A percentile compares a stretch with the other conserved stretches of the same genome.
Evolutionary conservation across 1,140 invertebrate genomes (phyloP).

Genomic region (Polypedilum pembai): DNA sequence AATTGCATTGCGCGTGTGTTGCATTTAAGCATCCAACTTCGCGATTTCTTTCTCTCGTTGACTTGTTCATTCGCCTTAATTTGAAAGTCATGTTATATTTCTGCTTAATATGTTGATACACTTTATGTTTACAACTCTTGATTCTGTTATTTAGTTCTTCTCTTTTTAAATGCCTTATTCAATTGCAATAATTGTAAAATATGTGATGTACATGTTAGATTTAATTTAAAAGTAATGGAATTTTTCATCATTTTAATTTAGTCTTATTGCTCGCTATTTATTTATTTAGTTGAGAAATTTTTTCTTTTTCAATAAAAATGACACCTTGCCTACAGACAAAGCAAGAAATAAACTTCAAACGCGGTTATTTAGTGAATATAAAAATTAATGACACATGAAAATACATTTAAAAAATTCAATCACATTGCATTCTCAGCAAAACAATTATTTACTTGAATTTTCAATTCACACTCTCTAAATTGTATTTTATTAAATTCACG

Average conservation of each 20-base stretch:
- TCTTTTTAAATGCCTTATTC: not conserved
- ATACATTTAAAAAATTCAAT: not conserved
- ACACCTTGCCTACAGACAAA: no score
- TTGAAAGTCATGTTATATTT: slow-evolving; percentile 19
- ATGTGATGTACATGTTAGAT: slow-evolving; percentile 1
- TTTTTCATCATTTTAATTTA: not conserved
- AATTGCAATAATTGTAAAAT: slow-evolving; percentile 14
- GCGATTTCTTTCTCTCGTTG: no score
- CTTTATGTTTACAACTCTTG: not conserved
- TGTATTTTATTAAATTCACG: slow-evolving; percentile 10
- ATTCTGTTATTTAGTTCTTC: no score
- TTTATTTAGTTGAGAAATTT: no score
- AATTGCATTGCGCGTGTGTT: slow-evolving; percentile 9
- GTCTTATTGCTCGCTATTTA: no score
- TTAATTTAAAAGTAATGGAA: not conserved
- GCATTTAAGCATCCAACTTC: not conserved
- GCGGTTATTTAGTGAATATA: not conserved
- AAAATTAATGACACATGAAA: slow-evolving; percentile 19
- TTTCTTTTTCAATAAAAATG: no score
- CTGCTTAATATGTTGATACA: slow-evolving; percentile 15
- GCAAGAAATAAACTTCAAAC: no score
- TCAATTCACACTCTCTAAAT: slow-evolving; percentile 12
- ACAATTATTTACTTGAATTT: not conserved
- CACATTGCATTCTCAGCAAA: not conserved
- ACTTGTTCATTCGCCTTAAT: not conserved